These are phyloP conservation scores for Neodon shergylaensis DNA, from an alignment of 2,113 vertebrate genomes.

Conservation along the genomic window DNA sequence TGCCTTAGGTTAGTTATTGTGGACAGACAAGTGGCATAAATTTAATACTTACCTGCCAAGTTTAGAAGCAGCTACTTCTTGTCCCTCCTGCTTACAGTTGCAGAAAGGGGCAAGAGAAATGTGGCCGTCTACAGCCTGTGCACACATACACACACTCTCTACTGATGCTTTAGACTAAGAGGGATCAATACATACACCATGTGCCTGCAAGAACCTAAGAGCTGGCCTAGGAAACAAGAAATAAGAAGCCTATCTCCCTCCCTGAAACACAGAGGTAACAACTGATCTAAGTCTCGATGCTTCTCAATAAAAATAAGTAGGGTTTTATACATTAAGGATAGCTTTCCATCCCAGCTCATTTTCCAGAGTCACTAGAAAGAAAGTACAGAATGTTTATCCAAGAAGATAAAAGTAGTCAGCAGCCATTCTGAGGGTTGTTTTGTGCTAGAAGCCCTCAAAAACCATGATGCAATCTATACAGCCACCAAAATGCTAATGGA, in stretches of 20 bases:
- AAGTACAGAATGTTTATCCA: background rate
- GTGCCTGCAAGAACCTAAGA: constrained; percentile 63
- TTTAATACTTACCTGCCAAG: constrained; percentile 80
- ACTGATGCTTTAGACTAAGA: background rate
- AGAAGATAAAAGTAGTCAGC: background rate
- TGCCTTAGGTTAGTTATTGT: constrained; percentile 37
- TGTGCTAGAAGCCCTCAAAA: background rate
- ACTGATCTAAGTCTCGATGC: constrained; percentile 52
- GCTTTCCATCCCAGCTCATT: background rate
- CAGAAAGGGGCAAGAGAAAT: constrained; percentile 46
- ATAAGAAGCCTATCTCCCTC: constrained; percentile 50
- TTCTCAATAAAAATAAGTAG: background rate
- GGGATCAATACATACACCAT: constrained; percentile 34
- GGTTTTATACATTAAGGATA: background rate
- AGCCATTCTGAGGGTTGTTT: background rate
- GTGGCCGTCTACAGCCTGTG: background rate
- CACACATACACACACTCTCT: too few species aligned
- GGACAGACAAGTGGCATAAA: constrained; percentile 50
- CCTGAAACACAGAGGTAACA: background rate
- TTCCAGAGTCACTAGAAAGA: background rate
- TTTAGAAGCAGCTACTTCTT: constrained; percentile 79
- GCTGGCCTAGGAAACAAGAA: constrained; percentile 31
- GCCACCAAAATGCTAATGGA: too few species aligned
- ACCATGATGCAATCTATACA: background rate
- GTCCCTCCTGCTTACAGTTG: constrained; percentile 72